A percentile compares a stretch with the other conserved stretches of the same genome.
Evolutionary conservation across 2,888 invertebrate genomes (phyloP).

Genomic region (Amphipoea lucens): DNA sequence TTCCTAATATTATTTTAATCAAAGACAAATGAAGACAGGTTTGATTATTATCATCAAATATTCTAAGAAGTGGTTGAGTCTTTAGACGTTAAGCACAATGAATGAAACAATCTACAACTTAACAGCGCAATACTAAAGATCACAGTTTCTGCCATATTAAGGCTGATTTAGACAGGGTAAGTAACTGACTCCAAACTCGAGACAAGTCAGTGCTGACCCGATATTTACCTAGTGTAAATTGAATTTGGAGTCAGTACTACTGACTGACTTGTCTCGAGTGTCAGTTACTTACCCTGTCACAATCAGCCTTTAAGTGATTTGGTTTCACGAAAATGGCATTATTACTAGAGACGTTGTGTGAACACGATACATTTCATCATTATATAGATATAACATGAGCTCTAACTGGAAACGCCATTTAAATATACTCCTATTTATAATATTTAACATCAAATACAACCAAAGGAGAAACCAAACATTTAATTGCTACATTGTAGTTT

Average conservation of each 20-base stretch:
- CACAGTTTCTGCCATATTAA: conserved; percentile 78
- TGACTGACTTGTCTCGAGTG: too few relatives aligned
- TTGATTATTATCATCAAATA: conserved; percentile 37
- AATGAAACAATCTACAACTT: conserved; percentile 70
- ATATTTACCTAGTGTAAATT: too few relatives aligned
- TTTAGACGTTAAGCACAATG: conserved; percentile 41
- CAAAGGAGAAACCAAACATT: conserved; percentile 72
- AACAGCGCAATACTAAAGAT: conserved; percentile 81
- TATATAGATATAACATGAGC: conserved; percentile 71
- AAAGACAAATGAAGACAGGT: conserved; percentile 49
- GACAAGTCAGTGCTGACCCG: too few relatives aligned
- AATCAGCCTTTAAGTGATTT: conserved; percentile 66
- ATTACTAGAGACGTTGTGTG: conserved; percentile 71
- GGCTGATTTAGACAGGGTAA: too few relatives aligned
- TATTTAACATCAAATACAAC: conserved; percentile 81
- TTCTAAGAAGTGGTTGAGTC: conserved; percentile 41
- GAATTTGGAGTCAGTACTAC: too few relatives aligned
- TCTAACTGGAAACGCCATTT: conserved; percentile 73
- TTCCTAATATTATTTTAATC: conserved; percentile 44
- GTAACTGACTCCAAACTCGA: too few relatives aligned
- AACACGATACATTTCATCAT: conserved; percentile 73
- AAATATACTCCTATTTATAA: conserved; percentile 71
- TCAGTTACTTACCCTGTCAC: too few relatives aligned
- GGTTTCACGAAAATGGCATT: conserved; percentile 71
- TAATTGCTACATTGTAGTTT: conserved; percentile 70